Evolutionary conservation across 1,140 invertebrate species (phyloP), one percentile per base, ranked within the genome.

Genomic region (Teleopsis dalmanni): DNA sequence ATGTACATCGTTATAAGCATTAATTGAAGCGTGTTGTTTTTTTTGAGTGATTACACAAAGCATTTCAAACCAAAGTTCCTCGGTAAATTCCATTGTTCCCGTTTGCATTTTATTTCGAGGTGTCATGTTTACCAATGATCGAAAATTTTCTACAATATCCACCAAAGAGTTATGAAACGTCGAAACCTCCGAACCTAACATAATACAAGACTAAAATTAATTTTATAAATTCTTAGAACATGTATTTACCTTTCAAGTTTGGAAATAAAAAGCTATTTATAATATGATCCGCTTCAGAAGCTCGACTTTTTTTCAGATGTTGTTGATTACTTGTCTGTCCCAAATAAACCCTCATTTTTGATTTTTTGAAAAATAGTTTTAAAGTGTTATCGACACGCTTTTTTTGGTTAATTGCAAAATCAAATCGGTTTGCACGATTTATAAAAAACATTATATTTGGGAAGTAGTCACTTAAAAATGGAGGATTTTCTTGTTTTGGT

Each of bases 391-490:
- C 55, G n/a, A 55, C 29, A 9, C 38, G 33, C 0, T 56, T 49
- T 2, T 57, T 58, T 25, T 47, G 33, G 0, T 21, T 42, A 11
- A 54, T 49, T 40, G 57, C 51, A 14, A 61, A 70, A 37, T 67
- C 57, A 4, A 37, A 37, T 0, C 62, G 57, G 25, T 60, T 55
- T 6, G 57, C 56, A 1, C 57, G 63, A 13, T 62, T 64, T 3
- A 57, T 59, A 33, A 71, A 58, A 29, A 69, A 67, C 31, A 71
- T 23, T 3, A 71, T 18, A 53, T 69, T 66, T 0, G 68, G 68
- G 37, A 64, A 47, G 34, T 68, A 56, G 10, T 62, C 51, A 2
- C 37, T 35, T 0, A 57, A 48, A 10, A 61, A 61, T 26, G 52
- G 44, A 22, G 62, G 65, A 22, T 50, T 53, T n/a, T 55, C 53